Percentiles rank a stretch among this genome's conserved stretches.
Conservation (phyloP, 2,113 vertebrate genomes). For the Cynopterus brachyotis region DNA sequence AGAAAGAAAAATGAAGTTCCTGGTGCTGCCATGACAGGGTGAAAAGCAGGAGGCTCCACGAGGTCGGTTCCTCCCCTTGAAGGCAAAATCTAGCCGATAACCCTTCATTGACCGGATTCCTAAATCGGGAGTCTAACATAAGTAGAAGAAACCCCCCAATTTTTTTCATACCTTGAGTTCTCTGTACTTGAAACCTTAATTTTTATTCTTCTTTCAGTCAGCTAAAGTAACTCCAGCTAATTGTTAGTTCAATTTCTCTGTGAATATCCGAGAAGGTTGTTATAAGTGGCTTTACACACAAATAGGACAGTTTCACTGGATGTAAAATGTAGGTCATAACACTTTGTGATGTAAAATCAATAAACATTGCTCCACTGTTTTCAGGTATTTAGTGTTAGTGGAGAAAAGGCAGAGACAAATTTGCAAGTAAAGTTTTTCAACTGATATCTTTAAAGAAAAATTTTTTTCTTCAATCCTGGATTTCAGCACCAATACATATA, state of each 20-base stretch:
- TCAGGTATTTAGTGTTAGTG: not conserved
- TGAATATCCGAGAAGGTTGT: not conserved
- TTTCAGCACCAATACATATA: too few species aligned
- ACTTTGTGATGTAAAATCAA: not conserved
- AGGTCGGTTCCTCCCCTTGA: not conserved
- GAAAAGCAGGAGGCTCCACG: not conserved
- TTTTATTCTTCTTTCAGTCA: not conserved
- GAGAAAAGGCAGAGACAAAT: not conserved
- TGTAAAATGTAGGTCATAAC: not conserved
- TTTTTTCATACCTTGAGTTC: not conserved
- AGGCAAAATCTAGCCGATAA: not conserved
- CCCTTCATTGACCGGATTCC: not conserved
- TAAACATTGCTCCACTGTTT: not conserved
- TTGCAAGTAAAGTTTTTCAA: not conserved
- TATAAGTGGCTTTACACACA: not conserved
- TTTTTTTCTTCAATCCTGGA: not conserved
- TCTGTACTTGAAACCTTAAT: not conserved
- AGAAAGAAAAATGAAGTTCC: not conserved
- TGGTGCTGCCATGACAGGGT: not conserved
- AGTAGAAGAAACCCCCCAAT: not conserved
- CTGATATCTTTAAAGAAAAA: not conserved
- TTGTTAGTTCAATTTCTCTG: not conserved
- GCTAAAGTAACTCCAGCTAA: not conserved
- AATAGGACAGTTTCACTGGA: not conserved
- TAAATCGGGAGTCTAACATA: not conserved